Base-by-base conservation (phyloP, 2,113 vertebrate species). In the Vidua chalybeata region DNA sequence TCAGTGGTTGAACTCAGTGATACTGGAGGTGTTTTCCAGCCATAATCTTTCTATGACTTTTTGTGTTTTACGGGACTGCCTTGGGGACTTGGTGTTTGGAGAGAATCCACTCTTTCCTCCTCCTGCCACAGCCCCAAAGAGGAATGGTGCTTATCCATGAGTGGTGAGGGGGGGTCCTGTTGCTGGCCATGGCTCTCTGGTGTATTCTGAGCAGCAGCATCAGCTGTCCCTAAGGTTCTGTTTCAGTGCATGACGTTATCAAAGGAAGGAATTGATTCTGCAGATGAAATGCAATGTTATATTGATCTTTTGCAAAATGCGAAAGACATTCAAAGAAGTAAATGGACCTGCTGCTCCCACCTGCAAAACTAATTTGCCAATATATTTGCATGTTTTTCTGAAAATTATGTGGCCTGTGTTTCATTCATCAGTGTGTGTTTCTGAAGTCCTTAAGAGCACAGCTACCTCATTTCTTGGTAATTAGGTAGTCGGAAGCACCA, bases 391-490 rank as follows among this genome's bases (percentile, higher is more conserved):
- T 0, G 0, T 11, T 77, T 91, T 77, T 83, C 51, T 78, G 54
- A 90, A 89, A 89, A 64, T 24, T 31, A 28, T 24, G 61, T 55
- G 43, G 51, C 8, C 15, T 31, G 6, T 63, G 72, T 45, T 89
- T 52, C 45, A 72, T 52, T 48, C 43, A 66, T 51, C 56, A 62
- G 14, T 18, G n/a, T 43, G 30, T 18, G 41, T 75, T 93, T 84
- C 76, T 92, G 37, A 75, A 84, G 84, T 64, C 43, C 43, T 90
- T 76, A 73, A 85, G 59, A 94, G 59, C 54, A 62, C 41, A 84
- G 28, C 69, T 93, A 86, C 85, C 56, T 96, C 61, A 93, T 88
- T 92, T 88, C 72, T 80, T 74, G 61, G 48, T 90, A 80, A 93
- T 96, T 92, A 94, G 52, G 67, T 59, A 90, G 72, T 72, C 2